Conservation (phyloP, 2,113 vertebrate genomes). For the Tor tambroides region DNA sequence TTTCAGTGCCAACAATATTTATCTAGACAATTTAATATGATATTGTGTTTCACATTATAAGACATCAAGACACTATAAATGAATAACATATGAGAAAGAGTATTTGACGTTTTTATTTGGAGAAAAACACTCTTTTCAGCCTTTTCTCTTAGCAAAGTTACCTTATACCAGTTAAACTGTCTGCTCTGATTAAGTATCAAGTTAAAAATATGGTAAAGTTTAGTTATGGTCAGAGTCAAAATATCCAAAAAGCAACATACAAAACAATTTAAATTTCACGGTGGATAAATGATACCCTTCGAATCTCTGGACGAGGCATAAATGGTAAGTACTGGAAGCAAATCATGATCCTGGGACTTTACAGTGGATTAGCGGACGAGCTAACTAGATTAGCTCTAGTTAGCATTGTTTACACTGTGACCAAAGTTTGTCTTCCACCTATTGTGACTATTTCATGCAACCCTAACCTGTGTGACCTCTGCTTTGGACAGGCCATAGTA, state of each 20-base stretch:
- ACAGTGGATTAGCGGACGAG: not conserved
- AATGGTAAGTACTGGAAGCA: not conserved
- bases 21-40: too few relatives aligned
- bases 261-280: slow-evolving; percentile 21
- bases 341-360: not conserved
- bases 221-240: not conserved
- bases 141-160: too few relatives aligned
- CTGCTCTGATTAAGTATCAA: not conserved
- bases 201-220: not conserved
- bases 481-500: slow-evolving; percentile 31
- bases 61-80: too few relatives aligned
- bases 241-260: not conserved
- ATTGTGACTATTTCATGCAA: not conserved
- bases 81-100: too few relatives aligned
- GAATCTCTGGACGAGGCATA: not conserved
- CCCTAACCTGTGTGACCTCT: slow-evolving; percentile 6
- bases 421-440: not conserved
- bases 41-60: too few relatives aligned
- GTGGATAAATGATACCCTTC: slow-evolving; percentile 38
- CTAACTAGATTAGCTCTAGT: not conserved
- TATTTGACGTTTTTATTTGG: too few relatives aligned
- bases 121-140: too few relatives aligned
- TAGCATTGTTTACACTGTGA: not conserved
- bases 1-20: too few relatives aligned
- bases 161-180: not conserved